phyloP scores from a whole-genome alignment of 2,888 invertebrate genomes.

The Tortrix viridana region DNA sequence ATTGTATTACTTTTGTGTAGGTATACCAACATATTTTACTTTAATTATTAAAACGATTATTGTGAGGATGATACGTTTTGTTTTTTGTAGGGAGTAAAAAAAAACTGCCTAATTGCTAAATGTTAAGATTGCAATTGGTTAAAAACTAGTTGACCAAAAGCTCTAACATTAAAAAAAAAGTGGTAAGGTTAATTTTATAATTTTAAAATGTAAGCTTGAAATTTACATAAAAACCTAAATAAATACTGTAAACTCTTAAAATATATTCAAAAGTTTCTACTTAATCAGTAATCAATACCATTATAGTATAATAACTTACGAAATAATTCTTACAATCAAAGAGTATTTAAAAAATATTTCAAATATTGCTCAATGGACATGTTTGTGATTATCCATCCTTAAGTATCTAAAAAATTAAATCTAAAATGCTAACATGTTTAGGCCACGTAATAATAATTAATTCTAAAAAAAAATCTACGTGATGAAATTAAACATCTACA shows the following conservation, averaged over 20 bases:
- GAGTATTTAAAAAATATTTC: constrained; percentile 25
- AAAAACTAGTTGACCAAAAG: too few relatives aligned
- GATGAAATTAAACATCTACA: constrained; percentile 10
- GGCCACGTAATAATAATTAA: constrained; percentile 2
- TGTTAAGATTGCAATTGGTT: too few relatives aligned
- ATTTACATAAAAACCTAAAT: not conserved
- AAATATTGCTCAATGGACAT: constrained; percentile 18
- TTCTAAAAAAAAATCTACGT: not conserved
- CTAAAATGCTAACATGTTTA: constrained; percentile 1
- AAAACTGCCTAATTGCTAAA: too few relatives aligned
- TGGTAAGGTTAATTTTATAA: too few relatives aligned
- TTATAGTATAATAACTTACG: not conserved
- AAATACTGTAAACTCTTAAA: not conserved
- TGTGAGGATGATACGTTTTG: too few relatives aligned
- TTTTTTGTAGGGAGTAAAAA: too few relatives aligned
- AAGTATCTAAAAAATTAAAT: not conserved
- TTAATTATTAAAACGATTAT: too few relatives aligned
- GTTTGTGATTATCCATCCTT: not conserved
- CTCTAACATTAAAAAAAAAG: too few relatives aligned
- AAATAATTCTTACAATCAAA: constrained; percentile 22
- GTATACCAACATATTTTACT: too few relatives aligned
- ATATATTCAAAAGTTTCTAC: not conserved
- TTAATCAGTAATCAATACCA: not conserved
- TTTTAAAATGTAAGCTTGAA: too few relatives aligned
- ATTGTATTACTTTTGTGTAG: too few relatives aligned